phyloP scores from a whole-genome alignment of 2,113 vertebrate genomes.

The Leptosomus discolor region DNA sequence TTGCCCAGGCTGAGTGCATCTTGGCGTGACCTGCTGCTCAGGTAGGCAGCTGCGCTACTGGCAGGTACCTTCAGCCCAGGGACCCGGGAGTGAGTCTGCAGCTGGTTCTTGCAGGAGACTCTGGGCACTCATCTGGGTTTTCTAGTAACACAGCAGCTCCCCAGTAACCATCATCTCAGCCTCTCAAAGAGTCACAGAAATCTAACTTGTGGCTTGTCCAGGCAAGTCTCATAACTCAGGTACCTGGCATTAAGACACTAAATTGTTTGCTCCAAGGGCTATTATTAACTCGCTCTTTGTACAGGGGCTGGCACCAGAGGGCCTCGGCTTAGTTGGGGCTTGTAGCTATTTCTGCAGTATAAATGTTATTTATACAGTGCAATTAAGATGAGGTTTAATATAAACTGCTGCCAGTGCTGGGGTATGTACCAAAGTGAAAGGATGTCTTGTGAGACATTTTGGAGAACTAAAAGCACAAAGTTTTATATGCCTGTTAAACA shows the following conservation, averaged over 20 bases:
- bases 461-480: neutral
- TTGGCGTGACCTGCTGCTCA: neutral
- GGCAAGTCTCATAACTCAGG: neutral
- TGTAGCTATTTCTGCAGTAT: neutral
- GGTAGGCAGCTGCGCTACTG: fast-evolving
- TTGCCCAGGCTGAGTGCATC: fast-evolving
- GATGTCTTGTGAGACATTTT: neutral
- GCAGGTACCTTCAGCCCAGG: neutral
- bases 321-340: neutral
- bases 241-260: neutral
- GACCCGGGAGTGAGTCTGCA: fast-evolving
- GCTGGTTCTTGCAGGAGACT: neutral
- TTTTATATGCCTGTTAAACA: neutral
- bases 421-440: neutral
- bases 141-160: neutral
- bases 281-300: neutral
- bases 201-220: fast-evolving
- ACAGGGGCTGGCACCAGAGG: neutral
- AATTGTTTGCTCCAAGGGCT: neutral
- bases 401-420: neutral
- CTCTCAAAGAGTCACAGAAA: neutral
- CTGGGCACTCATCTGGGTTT: neutral
- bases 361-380: slow-evolving; percentile 20
- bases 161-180: neutral
- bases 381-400: slow-evolving; percentile 27